phyloP scores from a whole-genome alignment of 2,113 vertebrate genomes.

The Puffinus mauretanicus region DNA sequence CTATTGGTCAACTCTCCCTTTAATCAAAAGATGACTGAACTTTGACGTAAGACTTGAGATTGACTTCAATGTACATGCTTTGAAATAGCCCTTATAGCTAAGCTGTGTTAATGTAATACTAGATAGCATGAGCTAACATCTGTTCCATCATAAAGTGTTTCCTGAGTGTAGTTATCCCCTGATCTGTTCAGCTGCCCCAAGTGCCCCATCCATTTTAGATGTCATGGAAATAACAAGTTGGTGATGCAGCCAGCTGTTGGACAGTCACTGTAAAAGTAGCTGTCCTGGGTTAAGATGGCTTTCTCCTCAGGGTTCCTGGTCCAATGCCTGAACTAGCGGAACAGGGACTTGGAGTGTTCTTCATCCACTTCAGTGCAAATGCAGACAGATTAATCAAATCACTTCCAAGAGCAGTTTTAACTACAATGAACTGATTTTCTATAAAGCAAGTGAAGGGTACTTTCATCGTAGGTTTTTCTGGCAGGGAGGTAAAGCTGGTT shows the following conservation, averaged over 20 bases:
- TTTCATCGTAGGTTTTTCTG: not conserved
- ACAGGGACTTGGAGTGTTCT: not conserved
- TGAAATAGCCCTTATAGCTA: not conserved
- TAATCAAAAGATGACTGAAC: not conserved
- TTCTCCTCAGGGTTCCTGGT: not conserved
- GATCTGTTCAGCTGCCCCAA: not conserved
- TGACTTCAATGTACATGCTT: not conserved
- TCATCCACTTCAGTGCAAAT: not conserved
- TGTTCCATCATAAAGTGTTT: not conserved
- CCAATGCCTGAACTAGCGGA: not conserved
- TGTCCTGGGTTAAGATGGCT: not conserved
- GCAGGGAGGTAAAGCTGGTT: not conserved
- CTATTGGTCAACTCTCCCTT: not conserved
- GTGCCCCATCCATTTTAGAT: not conserved
- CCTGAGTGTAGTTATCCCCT: not conserved
- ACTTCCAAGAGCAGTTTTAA: not conserved
- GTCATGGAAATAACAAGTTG: not conserved
- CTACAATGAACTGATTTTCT: not conserved
- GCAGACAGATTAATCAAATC: not conserved
- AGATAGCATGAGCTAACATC: not conserved
- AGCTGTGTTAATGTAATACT: not conserved
- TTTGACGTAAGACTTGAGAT: not conserved
- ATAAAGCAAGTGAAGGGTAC: not conserved
- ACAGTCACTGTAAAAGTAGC: not conserved
- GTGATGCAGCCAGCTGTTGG: not conserved